Percentiles rank a stretch among this genome's conserved stretches.
Conservation (phyloP, 2,113 vertebrate species). For the Leptobrachium leishanense region DNA sequence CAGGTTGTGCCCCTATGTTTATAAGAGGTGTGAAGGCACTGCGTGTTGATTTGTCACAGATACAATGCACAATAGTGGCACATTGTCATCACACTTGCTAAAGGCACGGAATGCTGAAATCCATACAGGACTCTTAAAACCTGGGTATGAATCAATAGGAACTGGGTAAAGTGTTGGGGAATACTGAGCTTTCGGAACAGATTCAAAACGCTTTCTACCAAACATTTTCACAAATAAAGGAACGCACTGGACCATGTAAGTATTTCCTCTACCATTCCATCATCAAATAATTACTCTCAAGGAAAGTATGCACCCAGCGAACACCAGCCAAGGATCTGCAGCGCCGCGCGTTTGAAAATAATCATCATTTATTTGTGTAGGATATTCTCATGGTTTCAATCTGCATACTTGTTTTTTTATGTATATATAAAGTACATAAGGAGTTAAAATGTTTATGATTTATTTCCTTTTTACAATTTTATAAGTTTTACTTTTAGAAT, state of each 20-base stretch:
- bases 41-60: constrained; percentile 24
- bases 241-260: neutral
- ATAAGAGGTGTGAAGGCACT: constrained; percentile 30
- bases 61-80: constrained; percentile 11
- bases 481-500: too few species aligned
- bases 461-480: too few species aligned
- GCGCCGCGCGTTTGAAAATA: too few species aligned
- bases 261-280: neutral
- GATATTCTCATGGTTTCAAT: too few species aligned
- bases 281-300: constrained; percentile 22
- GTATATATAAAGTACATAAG: too few species aligned
- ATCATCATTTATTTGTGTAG: too few species aligned
- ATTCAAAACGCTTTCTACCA: too few species aligned
- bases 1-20: constrained; percentile 31
- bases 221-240: too few species aligned
- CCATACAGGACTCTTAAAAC: constrained; percentile 25
- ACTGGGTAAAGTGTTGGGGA: neutral
- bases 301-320: neutral
- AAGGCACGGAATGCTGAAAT: constrained; percentile 20
- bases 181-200: neutral
- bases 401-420: too few species aligned
- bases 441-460: too few species aligned
- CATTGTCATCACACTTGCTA: constrained; percentile 14
- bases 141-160: neutral
- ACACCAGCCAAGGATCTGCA: too few species aligned